Base-by-base conservation (phyloP, 2,113 vertebrate genomes). In the Brachypodius melanocephalos region DNA sequence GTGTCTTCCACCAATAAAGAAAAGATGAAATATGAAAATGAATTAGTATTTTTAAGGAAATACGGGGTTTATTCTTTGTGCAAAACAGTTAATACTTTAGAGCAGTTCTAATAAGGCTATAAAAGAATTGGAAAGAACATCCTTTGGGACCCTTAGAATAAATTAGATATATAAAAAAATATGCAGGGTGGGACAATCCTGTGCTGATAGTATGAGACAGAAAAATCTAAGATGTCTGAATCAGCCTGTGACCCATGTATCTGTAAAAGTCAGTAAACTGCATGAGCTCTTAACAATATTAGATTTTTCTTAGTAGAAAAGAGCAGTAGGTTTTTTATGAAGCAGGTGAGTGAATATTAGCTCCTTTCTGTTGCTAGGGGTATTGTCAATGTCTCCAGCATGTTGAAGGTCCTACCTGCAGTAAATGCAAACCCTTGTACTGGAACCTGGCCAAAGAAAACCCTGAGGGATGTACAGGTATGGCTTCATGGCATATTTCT, bases 361-460 rank as follows among this genome's bases (percentile, higher is more conserved):
- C 57, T 97, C 34, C 24, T 85, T 92, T 88, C 93, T 76, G 92
- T 96, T 63, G 34, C 74, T 93, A 99, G 99, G 98, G 97, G 5
- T 94, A 93, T 63, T 99, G 99, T 75, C 97, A 96, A 36, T 99
- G 99, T 95, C 97, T 98, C 73, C 91, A 96, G 78, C 97, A 98
- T 0, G 98, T 98, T 12, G 97, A 98, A 95, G 98, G 99, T 72
- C 88, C 97, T 40, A 95, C 97, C 6, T 99, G 99, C 92, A 97
- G 97, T 93, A 97, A 79, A 75, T 99, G 99, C 94, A 99, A 99
- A 94, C 98, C 98, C 0, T 97, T 99, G 29, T 99, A 98, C 96
- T 99, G 99, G 99, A 99, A 99, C 89, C 97, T 99, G 85, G 98
- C 96, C 82, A 65, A 59, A 63, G 98, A 97, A 71, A 98, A 99